Evolutionary conservation across 1,140 invertebrate genomes (phyloP).

Genomic region (Drosophila kikkawai): DNA sequence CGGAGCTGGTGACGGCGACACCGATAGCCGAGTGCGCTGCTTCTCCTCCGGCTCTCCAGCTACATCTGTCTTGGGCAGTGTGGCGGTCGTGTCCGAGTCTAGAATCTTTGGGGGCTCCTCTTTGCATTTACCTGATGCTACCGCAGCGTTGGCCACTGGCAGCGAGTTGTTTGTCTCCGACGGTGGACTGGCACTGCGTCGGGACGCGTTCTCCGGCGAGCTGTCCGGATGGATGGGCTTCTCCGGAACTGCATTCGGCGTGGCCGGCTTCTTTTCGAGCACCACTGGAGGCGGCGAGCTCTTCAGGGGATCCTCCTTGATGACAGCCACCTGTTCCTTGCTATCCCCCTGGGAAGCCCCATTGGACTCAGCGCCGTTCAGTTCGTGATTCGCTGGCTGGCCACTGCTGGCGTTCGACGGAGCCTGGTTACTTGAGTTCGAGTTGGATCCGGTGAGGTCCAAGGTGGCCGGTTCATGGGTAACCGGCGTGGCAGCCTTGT

Average conservation of each 20-base stretch:
- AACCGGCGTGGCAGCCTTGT: slow-evolving; percentile 50
- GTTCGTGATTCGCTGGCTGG: slow-evolving; percentile 55
- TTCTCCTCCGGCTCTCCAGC: slow-evolving; percentile 38
- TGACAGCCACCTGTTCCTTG: slow-evolving; percentile 45
- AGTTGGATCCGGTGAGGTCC: slow-evolving; percentile 81
- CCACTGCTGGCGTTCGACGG: slow-evolving; percentile 72
- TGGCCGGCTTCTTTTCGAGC: slow-evolving; percentile 66
- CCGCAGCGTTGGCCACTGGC: slow-evolving; percentile 17
- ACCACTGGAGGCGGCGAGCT: slow-evolving; percentile 49
- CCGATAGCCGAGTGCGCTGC: slow-evolving; percentile 29
- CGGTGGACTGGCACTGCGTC: slow-evolving; percentile 64
- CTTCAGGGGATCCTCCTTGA: slow-evolving; percentile 60
- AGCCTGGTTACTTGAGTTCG: slow-evolving; percentile 78
- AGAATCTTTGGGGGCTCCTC: slow-evolving; percentile 52
- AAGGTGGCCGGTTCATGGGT: slow-evolving; percentile 77
- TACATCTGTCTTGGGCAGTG: slow-evolving; percentile 18
- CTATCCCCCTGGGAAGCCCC: slow-evolving; percentile 55
- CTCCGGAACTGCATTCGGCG: slow-evolving; percentile 54
- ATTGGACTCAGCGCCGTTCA: slow-evolving; percentile 71
- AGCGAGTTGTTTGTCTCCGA: slow-evolving; percentile 60
- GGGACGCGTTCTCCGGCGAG: slow-evolving; percentile 61
- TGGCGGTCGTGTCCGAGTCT: slow-evolving; percentile 35
- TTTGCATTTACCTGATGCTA: slow-evolving; percentile 57
- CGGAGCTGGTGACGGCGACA: slow-evolving; percentile 31
- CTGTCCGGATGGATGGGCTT: slow-evolving; percentile 68